Percentiles rank a stretch among this genome's conserved stretches.
Evolutionary conservation across 2,797 vertebrate genomes (phyloP).

Genomic region (Megalops cyprinoides): DNA sequence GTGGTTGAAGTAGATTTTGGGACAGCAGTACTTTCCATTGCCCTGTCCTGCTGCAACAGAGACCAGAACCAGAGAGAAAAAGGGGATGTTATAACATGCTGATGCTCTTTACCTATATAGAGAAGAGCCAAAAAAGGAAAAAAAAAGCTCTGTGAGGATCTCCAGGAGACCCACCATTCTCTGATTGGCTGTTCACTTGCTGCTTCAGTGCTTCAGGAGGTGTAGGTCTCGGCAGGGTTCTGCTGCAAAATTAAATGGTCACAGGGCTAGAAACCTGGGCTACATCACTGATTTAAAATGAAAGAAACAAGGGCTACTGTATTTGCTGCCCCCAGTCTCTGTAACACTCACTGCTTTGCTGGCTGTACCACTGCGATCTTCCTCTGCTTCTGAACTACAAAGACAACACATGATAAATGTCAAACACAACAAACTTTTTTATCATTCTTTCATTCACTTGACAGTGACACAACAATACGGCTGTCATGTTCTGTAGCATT

Average conservation of each 20-base stretch:
- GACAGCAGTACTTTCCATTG: constrained; percentile 95
- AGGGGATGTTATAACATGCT: not conserved
- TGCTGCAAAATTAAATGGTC: constrained; percentile 50
- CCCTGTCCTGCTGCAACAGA: constrained; percentile 71
- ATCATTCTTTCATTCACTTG: not conserved
- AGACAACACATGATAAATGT: constrained; percentile 27
- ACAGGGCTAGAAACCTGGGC: constrained; percentile 15
- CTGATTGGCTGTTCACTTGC: constrained; percentile 69
- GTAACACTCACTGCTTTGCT: constrained; percentile 91
- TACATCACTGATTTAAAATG: not conserved
- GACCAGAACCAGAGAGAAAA: not conserved
- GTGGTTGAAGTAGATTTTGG: constrained; percentile 99
- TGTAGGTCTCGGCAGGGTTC: constrained; percentile 66
- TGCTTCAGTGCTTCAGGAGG: constrained; percentile 73
- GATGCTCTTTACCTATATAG: not conserved
- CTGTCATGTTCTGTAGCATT: not conserved
- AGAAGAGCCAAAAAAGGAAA: not conserved
- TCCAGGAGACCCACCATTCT: constrained; percentile 64
- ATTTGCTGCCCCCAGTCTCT: not conserved
- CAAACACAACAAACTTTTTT: not conserved
- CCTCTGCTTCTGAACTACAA: constrained; percentile 88
- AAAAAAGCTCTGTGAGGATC: not conserved
- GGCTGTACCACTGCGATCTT: constrained; percentile 94
- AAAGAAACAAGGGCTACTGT: not conserved
- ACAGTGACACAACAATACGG: not conserved